Evolutionary conservation across 2,888 invertebrate genomes (phyloP), one percentile per base, ranked within the genome.

Genomic region (Lithophane semibrunnea): DNA sequence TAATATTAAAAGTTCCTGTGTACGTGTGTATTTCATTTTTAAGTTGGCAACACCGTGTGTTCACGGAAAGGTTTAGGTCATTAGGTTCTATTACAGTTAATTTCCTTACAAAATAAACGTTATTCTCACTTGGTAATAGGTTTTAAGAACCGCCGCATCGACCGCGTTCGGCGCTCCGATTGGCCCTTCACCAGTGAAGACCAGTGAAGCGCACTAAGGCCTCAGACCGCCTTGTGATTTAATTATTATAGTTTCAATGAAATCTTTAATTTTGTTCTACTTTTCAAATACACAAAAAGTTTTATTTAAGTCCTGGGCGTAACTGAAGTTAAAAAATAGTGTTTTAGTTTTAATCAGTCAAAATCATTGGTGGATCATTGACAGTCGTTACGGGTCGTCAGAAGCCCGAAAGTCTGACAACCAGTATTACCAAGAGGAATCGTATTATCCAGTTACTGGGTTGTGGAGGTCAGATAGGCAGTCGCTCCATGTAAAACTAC

Each of bases 21-120:
- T 75, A 75, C 68, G 77, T 80, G 84, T 84, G 81, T 83, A 80
- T 78, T 74, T 86, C 68, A 82, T 75, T 86, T 87, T 86, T 85
- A 78, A 60, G 77, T 71, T 86, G 73, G 86, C 71, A 76, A 74
- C 75, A 85, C 75, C 71, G 61, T 24, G 67, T 58, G 56, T 68
- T 44, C 21, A 42, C 44, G n/a, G 42, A n/a, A 52, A 73, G 61
- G 73, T 73, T 80, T 66, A 54, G 73, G 58, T 85, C 68, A 83
- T 80, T 80, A 80, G 68, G 77, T 58, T 47, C 67, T 47, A 60
- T 68, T 52, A 77, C 58, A 29, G 1, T 37, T 37, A 37, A 37
- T 65, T 65, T 60, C 4, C 37, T 54, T 67, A 44, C 4, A 49
- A 63, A 56, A 56, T 71, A 18, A 71, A 29, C 49, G 61, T 44